These are phyloP conservation scores for Halocaridina rubra DNA, from an alignment of 2,888 invertebrate species.

Conservation along the genomic window DNA sequence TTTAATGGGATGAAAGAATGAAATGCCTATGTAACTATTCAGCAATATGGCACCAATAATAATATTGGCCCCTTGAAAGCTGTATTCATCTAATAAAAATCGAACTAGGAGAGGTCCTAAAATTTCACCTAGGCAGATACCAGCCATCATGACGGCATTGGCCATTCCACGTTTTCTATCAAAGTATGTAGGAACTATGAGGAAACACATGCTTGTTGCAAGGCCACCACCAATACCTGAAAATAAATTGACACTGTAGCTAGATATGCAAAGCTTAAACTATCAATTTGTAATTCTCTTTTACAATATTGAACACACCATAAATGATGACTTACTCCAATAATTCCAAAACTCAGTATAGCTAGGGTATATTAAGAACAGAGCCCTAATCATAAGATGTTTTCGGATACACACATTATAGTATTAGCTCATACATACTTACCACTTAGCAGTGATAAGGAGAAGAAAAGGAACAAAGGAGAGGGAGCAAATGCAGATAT, in stretches of 20 bases:
- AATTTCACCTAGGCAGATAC: conserved; percentile 19
- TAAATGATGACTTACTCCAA: not conserved
- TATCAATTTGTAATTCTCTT: not conserved
- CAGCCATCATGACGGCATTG: conserved; percentile 29
- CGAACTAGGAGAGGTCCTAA: conserved; percentile 22
- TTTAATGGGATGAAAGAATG: conserved; percentile 32
- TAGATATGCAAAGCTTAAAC: not conserved
- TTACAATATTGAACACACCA: not conserved
- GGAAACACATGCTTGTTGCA: conserved; percentile 11
- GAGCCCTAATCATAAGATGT: no score
- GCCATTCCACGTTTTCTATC: conserved; percentile 24
- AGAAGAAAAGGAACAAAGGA: conserved; percentile 12
- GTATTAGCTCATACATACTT: no score
- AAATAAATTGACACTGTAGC: not conserved
- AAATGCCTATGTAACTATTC: conserved; percentile 8
- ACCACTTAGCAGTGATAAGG: not conserved
- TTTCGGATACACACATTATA: no score
- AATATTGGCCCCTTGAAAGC: conserved; percentile 19
- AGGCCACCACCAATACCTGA: conserved; percentile 29
- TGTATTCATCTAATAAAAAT: conserved; percentile 13
- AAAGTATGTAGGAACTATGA: conserved; percentile 18
- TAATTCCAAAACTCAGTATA: not conserved
- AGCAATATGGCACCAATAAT: conserved; percentile 17
- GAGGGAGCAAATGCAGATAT: conserved; percentile 17
- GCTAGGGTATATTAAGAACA: no score